Base-by-base conservation (phyloP, 2,113 vertebrate genomes). In the Megaptera novaeangliae region DNA sequence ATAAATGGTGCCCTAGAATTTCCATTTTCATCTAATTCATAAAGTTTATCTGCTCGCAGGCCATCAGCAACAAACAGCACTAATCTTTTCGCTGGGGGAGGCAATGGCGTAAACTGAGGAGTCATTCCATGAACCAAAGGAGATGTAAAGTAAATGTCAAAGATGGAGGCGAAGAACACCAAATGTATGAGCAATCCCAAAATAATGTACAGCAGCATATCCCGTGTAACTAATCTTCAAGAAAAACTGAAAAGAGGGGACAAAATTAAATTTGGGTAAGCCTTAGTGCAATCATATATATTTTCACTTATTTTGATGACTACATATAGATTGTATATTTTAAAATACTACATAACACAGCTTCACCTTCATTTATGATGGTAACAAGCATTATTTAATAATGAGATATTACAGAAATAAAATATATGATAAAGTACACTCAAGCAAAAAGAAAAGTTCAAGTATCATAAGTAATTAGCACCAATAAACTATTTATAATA, bases 111-210 rank as follows among this genome's bases (percentile, higher is more conserved):
- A 12, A 86, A 96, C 85, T 99, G 99, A 81, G 99, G 99, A 23
- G 99, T 99, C 99, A 99, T 99, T 29, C 99, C 99, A 27, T 99
- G 99, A 93, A 99, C 99, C 90, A 99, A 96, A 18, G 99, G 99
- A 92, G 99, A 99, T 1, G 99, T 99, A 98, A 99, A 99, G 98
- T 99, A 99, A 97, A 99, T 99, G 97, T 99, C 99, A 98, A 99
- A 99, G 98, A 99, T 99, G 49, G 99, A 99, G 84, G 98, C 75
- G 96, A 99, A 99, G 98, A 99, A 99, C 57, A 99, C 98, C 39
- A 99, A 98, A 21, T 99, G 99, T 92, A 99, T 99, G 11, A 99
- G 94, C 94, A 99, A 98, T 34, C 99, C 99, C 57, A 99, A 96
- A 1, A 99, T 29, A 36, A 99, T 98, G 98, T 99, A 99, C 10